These are phyloP conservation scores for Cladorhizidae sp. DNA, from an alignment of 37 sponge, comb jelly and placozoan species.

Conservation along the genomic window DNA sequence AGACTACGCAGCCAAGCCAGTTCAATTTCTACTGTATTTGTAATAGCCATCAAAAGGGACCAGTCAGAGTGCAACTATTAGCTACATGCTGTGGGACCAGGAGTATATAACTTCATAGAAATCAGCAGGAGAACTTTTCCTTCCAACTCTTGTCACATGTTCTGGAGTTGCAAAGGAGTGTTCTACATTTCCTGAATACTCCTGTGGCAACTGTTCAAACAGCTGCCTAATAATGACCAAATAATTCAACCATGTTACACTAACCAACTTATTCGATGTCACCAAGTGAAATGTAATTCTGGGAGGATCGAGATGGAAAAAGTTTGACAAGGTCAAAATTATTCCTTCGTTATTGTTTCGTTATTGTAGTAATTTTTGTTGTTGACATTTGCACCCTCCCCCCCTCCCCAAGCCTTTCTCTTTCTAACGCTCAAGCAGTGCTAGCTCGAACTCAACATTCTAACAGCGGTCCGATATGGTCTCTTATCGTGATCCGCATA, in stretches of 20 bases:
- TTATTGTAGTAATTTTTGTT: too few species aligned
- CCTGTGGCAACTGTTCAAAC: constrained; percentile 37
- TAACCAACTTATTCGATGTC: background rate
- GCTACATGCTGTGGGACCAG: constrained; percentile 92
- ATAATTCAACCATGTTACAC: background rate
- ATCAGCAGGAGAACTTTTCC: constrained; percentile 29
- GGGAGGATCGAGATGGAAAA: too few species aligned
- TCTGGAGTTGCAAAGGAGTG: constrained; percentile 43
- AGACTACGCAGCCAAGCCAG: constrained; percentile 44
- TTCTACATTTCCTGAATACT: constrained; percentile 58
- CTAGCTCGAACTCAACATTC: too few species aligned
- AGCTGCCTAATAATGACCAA: background rate
- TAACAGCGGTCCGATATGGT: too few species aligned
- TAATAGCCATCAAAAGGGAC: constrained; percentile 65
- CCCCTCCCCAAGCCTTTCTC: too few species aligned
- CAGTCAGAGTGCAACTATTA: constrained; percentile 34
- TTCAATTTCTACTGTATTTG: constrained; percentile 66
- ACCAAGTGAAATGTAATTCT: too few species aligned
- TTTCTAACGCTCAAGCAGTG: too few species aligned
- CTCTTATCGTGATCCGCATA: too few species aligned
- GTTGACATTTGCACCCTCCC: too few species aligned
- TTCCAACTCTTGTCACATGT: constrained; percentile 51
- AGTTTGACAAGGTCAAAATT: too few species aligned
- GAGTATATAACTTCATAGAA: constrained; percentile 83
- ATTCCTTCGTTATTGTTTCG: too few species aligned